phyloP scores from a whole-genome alignment of 2,113 vertebrate species.

The Hippocampus comes region DNA sequence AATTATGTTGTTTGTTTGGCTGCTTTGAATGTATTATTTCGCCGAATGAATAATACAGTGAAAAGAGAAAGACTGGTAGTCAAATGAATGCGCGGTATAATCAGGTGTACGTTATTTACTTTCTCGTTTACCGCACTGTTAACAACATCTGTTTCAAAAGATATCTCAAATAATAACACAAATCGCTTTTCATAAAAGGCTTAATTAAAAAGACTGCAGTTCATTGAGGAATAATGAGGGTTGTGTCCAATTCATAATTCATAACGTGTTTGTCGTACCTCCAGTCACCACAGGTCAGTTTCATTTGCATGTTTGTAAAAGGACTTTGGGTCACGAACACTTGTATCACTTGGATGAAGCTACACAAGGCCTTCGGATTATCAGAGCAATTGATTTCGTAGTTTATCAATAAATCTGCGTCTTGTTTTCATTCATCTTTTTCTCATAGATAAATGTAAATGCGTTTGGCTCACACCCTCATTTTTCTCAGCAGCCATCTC shows the following conservation, averaged over 20 bases:
- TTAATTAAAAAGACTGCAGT: neutral
- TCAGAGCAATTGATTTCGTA: no score
- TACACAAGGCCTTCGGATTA: no score
- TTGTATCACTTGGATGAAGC: no score
- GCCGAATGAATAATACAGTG: constrained; percentile 40
- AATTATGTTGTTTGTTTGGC: constrained; percentile 53
- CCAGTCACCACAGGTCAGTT: neutral
- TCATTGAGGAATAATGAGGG: neutral
- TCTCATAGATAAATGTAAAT: no score
- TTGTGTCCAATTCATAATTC: neutral
- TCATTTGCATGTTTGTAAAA: neutral
- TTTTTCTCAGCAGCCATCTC: no score
- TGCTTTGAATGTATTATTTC: constrained; percentile 39
- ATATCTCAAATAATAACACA: neutral
- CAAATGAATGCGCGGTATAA: no score
- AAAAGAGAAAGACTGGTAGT: constrained; percentile 18
- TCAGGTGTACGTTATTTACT: neutral
- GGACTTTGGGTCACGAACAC: no score
- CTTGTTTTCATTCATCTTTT: no score
- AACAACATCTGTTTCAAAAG: neutral
- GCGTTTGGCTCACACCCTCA: no score
- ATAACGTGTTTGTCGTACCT: neutral
- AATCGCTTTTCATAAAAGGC: neutral
- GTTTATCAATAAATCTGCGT: no score
- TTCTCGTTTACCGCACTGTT: neutral